A percentile compares a stretch with the other conserved stretches of the same genome.
phyloP scores from a whole-genome alignment of 2,888 invertebrate genomes.

The Campoletis raptor region DNA sequence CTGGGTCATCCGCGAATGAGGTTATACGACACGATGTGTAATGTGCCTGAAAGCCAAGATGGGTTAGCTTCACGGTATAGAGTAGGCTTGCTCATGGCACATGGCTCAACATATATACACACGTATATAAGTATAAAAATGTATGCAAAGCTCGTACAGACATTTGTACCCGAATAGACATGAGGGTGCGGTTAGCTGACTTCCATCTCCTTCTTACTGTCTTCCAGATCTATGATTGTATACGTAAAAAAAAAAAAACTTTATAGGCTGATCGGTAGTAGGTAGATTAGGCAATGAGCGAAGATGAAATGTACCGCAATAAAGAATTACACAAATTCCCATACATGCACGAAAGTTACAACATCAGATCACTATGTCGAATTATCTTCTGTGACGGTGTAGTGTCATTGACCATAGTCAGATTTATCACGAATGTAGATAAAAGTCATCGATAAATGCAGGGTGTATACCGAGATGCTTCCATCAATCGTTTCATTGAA shows the following conservation, averaged over 20 bases:
- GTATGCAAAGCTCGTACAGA: constrained; percentile 36
- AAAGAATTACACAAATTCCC: constrained; percentile 59
- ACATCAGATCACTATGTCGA: constrained; percentile 10
- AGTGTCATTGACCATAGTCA: constrained; percentile 15
- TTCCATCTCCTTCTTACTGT: constrained; percentile 35
- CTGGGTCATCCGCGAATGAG: constrained; percentile 63
- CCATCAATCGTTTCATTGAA: not conserved
- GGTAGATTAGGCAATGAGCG: not conserved
- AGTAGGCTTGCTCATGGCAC: constrained; percentile 2
- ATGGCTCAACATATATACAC: not conserved
- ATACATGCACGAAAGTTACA: constrained; percentile 51
- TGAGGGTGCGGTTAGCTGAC: constrained; percentile 57
- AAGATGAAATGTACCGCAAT: constrained; percentile 49
- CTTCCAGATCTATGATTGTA: not conserved
- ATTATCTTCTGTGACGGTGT: not conserved
- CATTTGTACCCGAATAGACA: constrained; percentile 50
- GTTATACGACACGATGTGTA: constrained; percentile 28
- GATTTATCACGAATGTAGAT: constrained; percentile 33
- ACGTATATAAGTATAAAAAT: not conserved
- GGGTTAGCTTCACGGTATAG: constrained; percentile 10
- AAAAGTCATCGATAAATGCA: not conserved
- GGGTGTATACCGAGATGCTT: not conserved
- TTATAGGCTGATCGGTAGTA: constrained; percentile 4
- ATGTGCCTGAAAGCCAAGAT: constrained; percentile 27
- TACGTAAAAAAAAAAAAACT: constrained; percentile 25